phyloP scores from a whole-genome alignment of 2,113 vertebrate species.

The Chloropsis hardwickii region DNA sequence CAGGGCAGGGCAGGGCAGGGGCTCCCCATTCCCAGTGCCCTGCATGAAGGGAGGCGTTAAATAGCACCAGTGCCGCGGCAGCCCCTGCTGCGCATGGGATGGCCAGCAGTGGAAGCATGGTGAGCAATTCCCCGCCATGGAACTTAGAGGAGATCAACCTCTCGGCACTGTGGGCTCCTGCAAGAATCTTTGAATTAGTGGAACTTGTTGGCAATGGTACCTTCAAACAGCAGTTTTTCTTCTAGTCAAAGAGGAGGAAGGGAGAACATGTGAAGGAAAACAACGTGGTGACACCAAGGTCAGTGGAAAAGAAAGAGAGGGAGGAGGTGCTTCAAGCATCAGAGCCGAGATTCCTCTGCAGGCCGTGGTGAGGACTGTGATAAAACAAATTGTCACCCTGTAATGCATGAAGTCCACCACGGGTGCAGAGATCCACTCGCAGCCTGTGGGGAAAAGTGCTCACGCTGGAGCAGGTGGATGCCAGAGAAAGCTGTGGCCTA shows the following conservation, averaged over 20 bases:
- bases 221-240: neutral
- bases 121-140: rapidly evolving
- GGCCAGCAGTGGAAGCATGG: neutral
- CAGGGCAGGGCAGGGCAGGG: neutral
- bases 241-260: neutral
- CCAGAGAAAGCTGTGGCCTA: neutral
- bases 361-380: too few relatives aligned
- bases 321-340: neutral
- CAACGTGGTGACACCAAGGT: neutral
- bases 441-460: too few relatives aligned
- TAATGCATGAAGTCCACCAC: too few relatives aligned
- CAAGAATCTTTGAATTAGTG: neutral
- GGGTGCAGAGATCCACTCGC: neutral
- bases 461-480: neutral
- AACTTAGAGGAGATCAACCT: neutral
- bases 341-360: neutral
- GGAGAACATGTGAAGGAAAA: neutral
- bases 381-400: neutral
- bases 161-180: neutral
- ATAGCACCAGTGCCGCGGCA: rapidly evolving
- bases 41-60: neutral
- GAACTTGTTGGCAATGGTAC: neutral
- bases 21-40: neutral
- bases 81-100: neutral
- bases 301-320: neutral